A percentile compares a stretch with the other conserved stretches of the same genome.
Evolutionary conservation across 2,113 vertebrate species (phyloP).

Genomic region (Stigmatopora nigra): DNA sequence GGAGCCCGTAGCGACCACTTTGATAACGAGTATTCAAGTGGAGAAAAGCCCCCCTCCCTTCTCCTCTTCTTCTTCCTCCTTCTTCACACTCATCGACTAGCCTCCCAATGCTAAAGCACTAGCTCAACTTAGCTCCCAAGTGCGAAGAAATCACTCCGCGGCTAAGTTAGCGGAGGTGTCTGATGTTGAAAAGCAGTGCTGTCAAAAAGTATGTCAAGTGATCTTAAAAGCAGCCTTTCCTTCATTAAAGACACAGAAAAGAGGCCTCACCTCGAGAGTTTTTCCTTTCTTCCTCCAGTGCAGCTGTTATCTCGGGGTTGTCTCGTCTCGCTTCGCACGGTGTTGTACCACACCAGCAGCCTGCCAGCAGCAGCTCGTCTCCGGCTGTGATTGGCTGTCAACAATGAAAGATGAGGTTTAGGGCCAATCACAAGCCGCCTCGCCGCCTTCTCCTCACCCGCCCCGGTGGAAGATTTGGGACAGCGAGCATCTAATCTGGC

Average conservation of each 20-base stretch:
- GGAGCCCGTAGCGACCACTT: constrained; percentile 15
- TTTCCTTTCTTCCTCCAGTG: constrained; percentile 89
- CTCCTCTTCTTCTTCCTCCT: constrained; percentile 36
- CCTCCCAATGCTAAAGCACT: constrained; percentile 26
- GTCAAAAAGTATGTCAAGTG: neutral
- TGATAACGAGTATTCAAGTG: constrained; percentile 36
- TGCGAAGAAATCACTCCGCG: neutral
- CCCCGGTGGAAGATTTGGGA: constrained; percentile 47
- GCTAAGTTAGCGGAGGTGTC: neutral
- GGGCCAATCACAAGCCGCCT: constrained; percentile 74
- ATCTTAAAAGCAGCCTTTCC: neutral
- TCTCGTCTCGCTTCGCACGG: constrained; percentile 94
- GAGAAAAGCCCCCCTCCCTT: constrained; percentile 50
- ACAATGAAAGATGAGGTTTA: constrained; percentile 65
- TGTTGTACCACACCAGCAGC: constrained; percentile 91
- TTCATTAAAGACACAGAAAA: neutral
- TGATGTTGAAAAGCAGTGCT: neutral
- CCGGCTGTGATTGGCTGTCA: constrained; percentile 84
- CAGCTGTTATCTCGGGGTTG: constrained; percentile 95
- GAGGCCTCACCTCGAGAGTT: constrained; percentile 74
- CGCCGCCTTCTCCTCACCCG: constrained; percentile 63
- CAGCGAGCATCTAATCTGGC: constrained; percentile 55
- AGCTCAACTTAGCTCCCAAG: constrained; percentile 42
- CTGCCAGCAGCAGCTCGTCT: constrained; percentile 88
- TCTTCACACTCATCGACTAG: constrained; percentile 9